A percentile compares a stretch with the other conserved stretches of the same genome.
phyloP scores from a whole-genome alignment of 2,888 invertebrate species.

The Diadromus collaris region DNA sequence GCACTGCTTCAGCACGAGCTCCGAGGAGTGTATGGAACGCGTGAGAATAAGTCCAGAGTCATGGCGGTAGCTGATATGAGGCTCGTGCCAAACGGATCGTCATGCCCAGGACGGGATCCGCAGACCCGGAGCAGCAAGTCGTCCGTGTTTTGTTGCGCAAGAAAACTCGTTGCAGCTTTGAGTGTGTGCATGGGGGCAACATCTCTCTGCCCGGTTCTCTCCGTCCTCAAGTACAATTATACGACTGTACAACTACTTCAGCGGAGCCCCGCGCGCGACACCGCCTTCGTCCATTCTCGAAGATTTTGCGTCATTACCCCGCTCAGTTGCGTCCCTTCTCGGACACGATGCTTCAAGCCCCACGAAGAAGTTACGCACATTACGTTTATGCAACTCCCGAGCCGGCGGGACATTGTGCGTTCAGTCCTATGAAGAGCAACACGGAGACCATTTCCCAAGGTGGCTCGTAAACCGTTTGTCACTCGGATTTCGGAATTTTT shows the following conservation, averaged over 20 bases:
- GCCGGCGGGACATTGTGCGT: constrained; percentile 3
- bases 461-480: constrained; percentile 36
- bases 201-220: constrained; percentile 10
- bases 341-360: constrained; percentile 11
- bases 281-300: constrained; percentile 32
- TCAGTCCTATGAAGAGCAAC: constrained; percentile 19
- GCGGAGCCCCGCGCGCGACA: constrained; percentile 20
- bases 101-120: constrained; percentile 7
- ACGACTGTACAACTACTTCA: constrained; percentile 10
- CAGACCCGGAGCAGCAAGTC: constrained; percentile 11
- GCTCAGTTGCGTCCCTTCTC: constrained; percentile 6
- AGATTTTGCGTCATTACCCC: constrained; percentile 43
- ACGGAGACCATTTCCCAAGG: constrained; percentile 2
- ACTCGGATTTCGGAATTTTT: constrained; percentile 13
- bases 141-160: constrained; percentile 34
- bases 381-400: constrained; percentile 39
- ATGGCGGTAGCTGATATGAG: constrained; percentile 34
- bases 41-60: constrained; percentile 36
- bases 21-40: background rate
- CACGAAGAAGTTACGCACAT: constrained; percentile 24
- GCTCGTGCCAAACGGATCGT: constrained; percentile 41
- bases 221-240: constrained; percentile 13
- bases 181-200: constrained; percentile 19
- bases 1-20: constrained; percentile 1
- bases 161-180: constrained; percentile 14